These are phyloP conservation scores for Nebria ingens DNA, from an alignment of 1,140 invertebrate genomes.

Conservation along the genomic window DNA sequence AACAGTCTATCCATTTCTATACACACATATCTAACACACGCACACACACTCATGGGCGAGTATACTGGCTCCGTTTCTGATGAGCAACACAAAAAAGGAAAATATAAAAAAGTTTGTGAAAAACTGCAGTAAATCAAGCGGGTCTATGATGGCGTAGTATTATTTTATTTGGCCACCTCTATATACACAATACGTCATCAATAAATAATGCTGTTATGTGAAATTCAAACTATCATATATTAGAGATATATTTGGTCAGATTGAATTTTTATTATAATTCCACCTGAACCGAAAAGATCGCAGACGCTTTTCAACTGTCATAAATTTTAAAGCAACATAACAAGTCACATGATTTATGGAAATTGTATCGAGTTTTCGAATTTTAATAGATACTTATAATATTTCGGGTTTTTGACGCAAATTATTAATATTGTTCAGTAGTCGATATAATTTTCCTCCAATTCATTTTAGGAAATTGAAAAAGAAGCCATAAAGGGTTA, in stretches of 20 bases:
- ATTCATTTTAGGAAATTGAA: no score
- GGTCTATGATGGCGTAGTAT: neutral
- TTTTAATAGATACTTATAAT: no score
- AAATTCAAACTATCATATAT: neutral
- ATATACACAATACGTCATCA: neutral
- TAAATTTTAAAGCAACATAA: no score
- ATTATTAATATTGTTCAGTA: no score
- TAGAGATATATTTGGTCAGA: neutral
- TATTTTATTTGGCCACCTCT: neutral
- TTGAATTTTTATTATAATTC: conserved; percentile 1
- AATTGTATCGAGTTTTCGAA: no score
- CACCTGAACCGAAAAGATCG: neutral
- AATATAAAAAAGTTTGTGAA: neutral
- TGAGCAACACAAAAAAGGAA: neutral
- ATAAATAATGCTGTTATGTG: conserved; percentile 1
- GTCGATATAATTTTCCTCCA: no score
- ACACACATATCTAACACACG: neutral
- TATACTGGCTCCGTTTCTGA: neutral
- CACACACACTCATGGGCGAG: neutral
- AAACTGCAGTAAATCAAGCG: neutral
- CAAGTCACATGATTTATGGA: no score
- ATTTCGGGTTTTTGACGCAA: no score
- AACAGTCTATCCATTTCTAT: neutral
- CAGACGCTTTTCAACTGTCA: no score
- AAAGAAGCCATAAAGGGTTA: no score